These are phyloP conservation scores for Dasypolia templi DNA, from an alignment of 2,888 invertebrate species.

Conservation along the genomic window DNA sequence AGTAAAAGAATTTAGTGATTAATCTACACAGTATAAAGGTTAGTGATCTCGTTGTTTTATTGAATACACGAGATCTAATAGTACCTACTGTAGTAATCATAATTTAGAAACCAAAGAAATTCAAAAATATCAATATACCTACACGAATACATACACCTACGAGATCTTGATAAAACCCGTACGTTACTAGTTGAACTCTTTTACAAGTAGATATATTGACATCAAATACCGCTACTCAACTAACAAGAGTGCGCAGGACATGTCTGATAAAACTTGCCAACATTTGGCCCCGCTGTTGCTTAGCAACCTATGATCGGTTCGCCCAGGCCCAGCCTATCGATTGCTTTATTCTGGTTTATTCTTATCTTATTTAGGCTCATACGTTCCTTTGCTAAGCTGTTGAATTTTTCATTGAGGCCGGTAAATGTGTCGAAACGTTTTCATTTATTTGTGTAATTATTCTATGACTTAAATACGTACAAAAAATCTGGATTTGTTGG, in stretches of 20 bases:
- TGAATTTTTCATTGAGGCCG: constrained; percentile 15
- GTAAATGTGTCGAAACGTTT: background rate
- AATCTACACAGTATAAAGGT: background rate
- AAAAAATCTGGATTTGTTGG: too few species aligned
- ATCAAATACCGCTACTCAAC: background rate
- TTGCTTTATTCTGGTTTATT: constrained; percentile 27
- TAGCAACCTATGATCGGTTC: constrained; percentile 39
- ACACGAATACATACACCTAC: background rate
- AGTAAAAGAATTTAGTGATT: background rate
- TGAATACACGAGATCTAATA: background rate
- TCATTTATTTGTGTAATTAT: background rate
- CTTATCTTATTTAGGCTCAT: constrained; percentile 18
- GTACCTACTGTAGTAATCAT: too few species aligned
- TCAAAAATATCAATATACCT: too few species aligned
- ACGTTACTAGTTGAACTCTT: background rate
- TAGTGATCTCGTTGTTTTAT: background rate
- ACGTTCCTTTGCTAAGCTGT: background rate
- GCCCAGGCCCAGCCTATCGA: constrained; percentile 38
- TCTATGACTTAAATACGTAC: background rate
- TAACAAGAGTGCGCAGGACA: constrained; percentile 7
- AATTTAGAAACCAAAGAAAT: background rate
- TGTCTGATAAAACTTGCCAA: constrained; percentile 34
- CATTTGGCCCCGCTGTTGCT: constrained; percentile 41
- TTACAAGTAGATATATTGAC: constrained; percentile 14
- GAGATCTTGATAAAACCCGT: background rate